Evolutionary conservation across 1,140 invertebrate species (phyloP).

Genomic region (Drosophila repletoides): DNA sequence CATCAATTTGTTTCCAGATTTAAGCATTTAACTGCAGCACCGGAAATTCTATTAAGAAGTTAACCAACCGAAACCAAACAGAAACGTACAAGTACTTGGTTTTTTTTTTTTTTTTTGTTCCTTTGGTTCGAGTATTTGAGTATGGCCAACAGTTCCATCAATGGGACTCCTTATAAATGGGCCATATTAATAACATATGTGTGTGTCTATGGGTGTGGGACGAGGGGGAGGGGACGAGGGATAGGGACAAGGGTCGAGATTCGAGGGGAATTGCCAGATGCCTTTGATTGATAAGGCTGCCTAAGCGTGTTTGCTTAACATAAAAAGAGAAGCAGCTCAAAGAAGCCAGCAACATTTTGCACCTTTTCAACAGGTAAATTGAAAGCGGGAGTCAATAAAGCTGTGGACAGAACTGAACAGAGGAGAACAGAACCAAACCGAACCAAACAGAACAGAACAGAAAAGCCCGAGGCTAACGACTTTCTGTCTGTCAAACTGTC

Average conservation of each 20-base stretch:
- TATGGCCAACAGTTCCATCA: constrained; percentile 10
- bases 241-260: too few relatives aligned
- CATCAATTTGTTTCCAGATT: constrained; percentile 8
- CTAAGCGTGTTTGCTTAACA: constrained; percentile 70
- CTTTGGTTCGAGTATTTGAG: neutral
- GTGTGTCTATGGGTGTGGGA: constrained; percentile 32
- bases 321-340: constrained; percentile 25
- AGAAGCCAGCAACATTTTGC: constrained; percentile 68
- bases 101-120: neutral
- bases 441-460: constrained; percentile 4
- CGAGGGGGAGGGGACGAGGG: too few relatives aligned
- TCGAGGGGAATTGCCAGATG: constrained; percentile 51
- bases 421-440: neutral
- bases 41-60: neutral
- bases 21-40: neutral
- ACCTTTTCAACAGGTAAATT: constrained; percentile 80
- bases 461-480: constrained; percentile 41
- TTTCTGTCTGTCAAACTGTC: neutral
- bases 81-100: neutral
- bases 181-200: constrained; percentile 74
- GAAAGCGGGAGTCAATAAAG: constrained; percentile 75
- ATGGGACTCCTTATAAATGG: constrained; percentile 51
- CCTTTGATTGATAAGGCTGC: constrained; percentile 78
- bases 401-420: constrained; percentile 60
- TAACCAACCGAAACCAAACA: neutral